phyloP scores from a whole-genome alignment of 2,888 invertebrate genomes.

The Brachyptera risi region DNA sequence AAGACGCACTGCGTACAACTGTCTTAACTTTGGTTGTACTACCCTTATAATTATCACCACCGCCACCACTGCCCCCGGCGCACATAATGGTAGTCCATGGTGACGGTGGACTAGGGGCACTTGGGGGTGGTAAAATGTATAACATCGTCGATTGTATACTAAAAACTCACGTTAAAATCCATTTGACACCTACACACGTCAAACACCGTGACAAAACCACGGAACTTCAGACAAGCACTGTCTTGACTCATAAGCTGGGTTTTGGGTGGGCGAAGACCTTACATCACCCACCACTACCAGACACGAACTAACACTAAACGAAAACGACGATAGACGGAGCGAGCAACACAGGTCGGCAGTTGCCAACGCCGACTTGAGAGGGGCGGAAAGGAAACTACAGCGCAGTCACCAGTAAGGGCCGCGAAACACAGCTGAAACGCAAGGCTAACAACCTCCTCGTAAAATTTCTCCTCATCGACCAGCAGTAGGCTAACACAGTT shows the following conservation, averaged over 20 bases:
- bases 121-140: constrained; percentile 51
- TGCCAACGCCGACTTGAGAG: background rate
- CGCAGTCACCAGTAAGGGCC: constrained; percentile 38
- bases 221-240: background rate
- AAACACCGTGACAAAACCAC: constrained; percentile 16
- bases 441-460: constrained; percentile 8
- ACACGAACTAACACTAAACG: constrained; percentile 1
- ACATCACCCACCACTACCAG: constrained; percentile 17
- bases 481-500: no score
- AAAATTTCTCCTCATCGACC: background rate
- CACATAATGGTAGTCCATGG: constrained; percentile 50
- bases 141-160: constrained; percentile 41
- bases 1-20: constrained; percentile 10
- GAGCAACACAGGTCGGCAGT: background rate
- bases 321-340: background rate
- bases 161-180: constrained; percentile 1
- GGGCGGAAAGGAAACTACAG: constrained; percentile 22
- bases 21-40: constrained; percentile 11
- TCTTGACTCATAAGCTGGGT: background rate
- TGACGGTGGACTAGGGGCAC: constrained; percentile 48
- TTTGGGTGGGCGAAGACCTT: constrained; percentile 19
- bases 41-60: constrained; percentile 18
- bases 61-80: constrained; percentile 34
- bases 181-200: constrained; percentile 8
- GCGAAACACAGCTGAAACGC: constrained; percentile 37